Base-by-base conservation (phyloP, 2,888 invertebrate genomes). In the Acanthosepion pharaonis region DNA sequence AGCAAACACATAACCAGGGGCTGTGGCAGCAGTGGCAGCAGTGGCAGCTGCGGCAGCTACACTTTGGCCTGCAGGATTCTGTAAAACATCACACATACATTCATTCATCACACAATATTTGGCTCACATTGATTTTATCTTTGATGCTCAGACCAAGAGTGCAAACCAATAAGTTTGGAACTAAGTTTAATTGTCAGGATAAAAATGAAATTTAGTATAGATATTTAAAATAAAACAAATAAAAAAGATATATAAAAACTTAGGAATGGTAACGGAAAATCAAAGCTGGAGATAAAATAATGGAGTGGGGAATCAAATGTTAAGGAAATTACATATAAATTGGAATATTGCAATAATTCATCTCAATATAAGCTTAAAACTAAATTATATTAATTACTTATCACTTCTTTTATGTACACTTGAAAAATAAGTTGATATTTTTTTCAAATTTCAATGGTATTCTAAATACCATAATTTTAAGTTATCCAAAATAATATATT, bases 61-160 rank as follows among this genome's bases (percentile, higher is more conserved):
- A 55, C 96, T 96, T 94, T 96, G 96, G 42, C 96, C 96, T n/a
- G 78, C 78, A n/a, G 97, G 96, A 95, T 96, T 97, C 96, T 97
- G 95, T 18, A 96, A 64, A 64, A 95, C 49, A 93, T 49, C 93
- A 49, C 93, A 93, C 49, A 93, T 49, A 92, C 92, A 92, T 78
- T 78, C 78, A n/a, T 78, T 78, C 78, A 9, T 78, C 78, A 78
- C 78, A 78, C 78, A 78, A 33, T n/a, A 78, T 78, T 78, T 78
- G 78, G 15, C 11, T 78, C n/a, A 78, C 28, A 78, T 78, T 78
- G 20, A 78, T 78, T 78, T n/a, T 18, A n/a, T 78, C 78, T n/a
- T 78, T 33, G 78, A 78, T 78, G 78, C n/a, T n/a, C 78, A 78
- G n/a, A 78, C 78, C 78, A 59, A 59, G 23, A 59, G 59, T 59